Evolutionary conservation across 2,888 invertebrate genomes (phyloP).

Genomic region (Cosmorhoe ocellata): DNA sequence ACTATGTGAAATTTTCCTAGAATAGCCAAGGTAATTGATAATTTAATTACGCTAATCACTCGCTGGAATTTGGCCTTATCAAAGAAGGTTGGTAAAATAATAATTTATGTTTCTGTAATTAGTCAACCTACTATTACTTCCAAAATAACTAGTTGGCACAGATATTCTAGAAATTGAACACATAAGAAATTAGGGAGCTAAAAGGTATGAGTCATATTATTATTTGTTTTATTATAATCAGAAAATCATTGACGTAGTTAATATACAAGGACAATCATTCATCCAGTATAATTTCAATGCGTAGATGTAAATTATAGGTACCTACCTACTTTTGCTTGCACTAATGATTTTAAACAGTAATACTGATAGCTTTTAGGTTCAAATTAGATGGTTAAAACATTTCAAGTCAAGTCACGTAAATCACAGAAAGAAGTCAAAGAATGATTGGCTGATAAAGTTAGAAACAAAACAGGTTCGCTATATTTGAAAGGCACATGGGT

Average conservation of each 20-base stretch:
- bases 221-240: too few relatives aligned
- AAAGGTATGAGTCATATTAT: too few relatives aligned
- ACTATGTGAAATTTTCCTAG: conserved; percentile 4
- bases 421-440: conserved; percentile 34
- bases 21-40: conserved; percentile 4
- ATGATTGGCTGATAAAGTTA: conserved; percentile 52
- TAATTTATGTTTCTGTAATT: too few relatives aligned
- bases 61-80: not conserved
- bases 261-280: conserved; percentile 5
- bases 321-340: not conserved
- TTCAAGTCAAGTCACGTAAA: conserved; percentile 38
- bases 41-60: conserved; percentile 2
- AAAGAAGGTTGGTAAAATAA: too few relatives aligned
- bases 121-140: too few relatives aligned
- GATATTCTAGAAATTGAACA: too few relatives aligned
- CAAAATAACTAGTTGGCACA: too few relatives aligned
- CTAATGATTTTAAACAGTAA: conserved; percentile 5
- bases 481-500: conserved; percentile 64
- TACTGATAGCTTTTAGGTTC: not conserved
- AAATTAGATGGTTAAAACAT: conserved; percentile 13
- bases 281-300: conserved; percentile 7
- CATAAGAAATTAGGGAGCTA: too few relatives aligned
- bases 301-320: conserved; percentile 22
- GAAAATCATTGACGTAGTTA: conserved; percentile 1
- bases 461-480: conserved; percentile 58